Percentiles rank a stretch among this genome's conserved stretches.
Evolutionary conservation across 2,113 vertebrate genomes (phyloP).

Genomic region (Ctenodactylus gundi): DNA sequence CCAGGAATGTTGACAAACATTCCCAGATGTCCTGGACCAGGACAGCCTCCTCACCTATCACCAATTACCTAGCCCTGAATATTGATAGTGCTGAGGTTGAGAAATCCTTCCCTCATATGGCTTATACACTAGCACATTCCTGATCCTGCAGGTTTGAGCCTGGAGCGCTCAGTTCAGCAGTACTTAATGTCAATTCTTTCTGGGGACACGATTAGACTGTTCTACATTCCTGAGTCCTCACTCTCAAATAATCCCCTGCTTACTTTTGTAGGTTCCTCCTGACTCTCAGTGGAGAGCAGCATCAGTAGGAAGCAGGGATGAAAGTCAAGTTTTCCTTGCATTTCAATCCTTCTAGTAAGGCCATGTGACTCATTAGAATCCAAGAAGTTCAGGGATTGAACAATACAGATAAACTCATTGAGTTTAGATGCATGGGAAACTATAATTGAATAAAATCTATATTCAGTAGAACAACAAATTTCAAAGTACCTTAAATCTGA

Average conservation of each 20-base stretch:
- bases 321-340: not conserved
- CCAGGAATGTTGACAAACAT: not conserved
- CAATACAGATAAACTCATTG: not conserved
- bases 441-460: not conserved
- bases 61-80: not conserved
- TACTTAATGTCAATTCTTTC: not conserved
- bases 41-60: not conserved
- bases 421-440: not conserved
- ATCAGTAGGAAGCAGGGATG: not conserved
- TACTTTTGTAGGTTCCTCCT: not conserved
- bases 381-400: not conserved
- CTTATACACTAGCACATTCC: not conserved
- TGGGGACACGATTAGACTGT: accelerated
- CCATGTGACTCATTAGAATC: not conserved
- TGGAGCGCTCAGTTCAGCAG: not conserved
- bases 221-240: not conserved
- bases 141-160: not conserved
- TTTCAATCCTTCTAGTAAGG: not conserved
- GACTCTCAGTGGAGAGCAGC: not conserved
- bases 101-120: not conserved
- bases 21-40: not conserved
- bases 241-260: accelerated
- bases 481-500: not conserved
- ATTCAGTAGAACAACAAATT: not conserved
- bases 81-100: not conserved